Percentiles rank a stretch among this genome's conserved stretches.
phyloP scores from a whole-genome alignment of 2,888 invertebrate genomes.

The Tortrix viridana region DNA sequence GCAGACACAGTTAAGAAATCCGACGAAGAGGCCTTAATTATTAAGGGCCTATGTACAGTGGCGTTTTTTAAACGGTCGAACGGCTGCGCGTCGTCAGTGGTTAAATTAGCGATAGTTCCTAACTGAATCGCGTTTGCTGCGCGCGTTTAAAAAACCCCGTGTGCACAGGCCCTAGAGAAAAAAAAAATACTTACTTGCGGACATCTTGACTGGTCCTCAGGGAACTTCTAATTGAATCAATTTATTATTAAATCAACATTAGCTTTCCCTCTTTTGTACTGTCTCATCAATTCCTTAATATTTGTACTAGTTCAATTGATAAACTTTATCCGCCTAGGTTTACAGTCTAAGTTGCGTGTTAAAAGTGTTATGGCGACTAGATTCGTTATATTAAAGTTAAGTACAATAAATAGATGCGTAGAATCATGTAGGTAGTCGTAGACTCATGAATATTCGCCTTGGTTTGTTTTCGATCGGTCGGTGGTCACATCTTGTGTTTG shows the following conservation, averaged over 20 bases:
- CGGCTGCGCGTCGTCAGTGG: no score
- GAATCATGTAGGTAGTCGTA: conserved; percentile 78
- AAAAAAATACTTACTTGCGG: conserved; percentile 70
- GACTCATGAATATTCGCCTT: conserved; percentile 75
- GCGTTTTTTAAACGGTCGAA: no score
- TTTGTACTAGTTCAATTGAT: conserved; percentile 70
- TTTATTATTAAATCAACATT: conserved; percentile 76
- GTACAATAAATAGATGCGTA: conserved; percentile 71
- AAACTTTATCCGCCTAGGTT: conserved; percentile 52
- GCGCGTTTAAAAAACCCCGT: no score
- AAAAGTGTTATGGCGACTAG: conserved; percentile 82
- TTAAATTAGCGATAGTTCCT: no score
- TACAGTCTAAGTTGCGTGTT: conserved; percentile 72
- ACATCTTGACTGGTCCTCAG: conserved; percentile 66
- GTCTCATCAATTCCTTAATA: conserved; percentile 55
- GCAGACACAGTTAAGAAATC: no score
- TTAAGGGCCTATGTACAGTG: no score
- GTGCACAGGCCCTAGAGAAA: no score
- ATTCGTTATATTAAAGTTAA: conserved; percentile 76
- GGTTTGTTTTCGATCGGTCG: conserved; percentile 65
- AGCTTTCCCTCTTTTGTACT: conserved; percentile 75
- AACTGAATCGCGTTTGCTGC: no score
- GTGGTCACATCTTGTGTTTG: conserved; percentile 77
- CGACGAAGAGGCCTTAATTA: no score
- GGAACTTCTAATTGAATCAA: conserved; percentile 74